These are phyloP conservation scores for Colletes gigas DNA, from an alignment of 1,140 invertebrate genomes.

Conservation along the genomic window DNA sequence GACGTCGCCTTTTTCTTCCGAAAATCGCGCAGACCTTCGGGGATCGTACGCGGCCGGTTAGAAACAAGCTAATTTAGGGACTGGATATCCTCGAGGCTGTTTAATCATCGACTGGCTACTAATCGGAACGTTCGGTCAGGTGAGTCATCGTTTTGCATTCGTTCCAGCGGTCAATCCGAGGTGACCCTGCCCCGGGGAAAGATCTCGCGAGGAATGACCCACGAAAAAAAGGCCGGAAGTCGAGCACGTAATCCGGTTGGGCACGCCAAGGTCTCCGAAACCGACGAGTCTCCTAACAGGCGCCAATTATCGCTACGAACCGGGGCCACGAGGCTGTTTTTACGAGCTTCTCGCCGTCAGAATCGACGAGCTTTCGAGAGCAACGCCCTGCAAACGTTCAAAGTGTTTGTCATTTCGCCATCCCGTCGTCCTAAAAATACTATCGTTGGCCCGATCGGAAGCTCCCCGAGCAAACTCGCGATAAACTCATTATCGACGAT, in stretches of 20 bases:
- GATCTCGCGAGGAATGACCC: constrained; percentile 44
- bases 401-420: background rate
- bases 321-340: background rate
- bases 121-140: background rate
- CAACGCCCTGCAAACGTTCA: constrained; percentile 1
- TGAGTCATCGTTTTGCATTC: constrained; percentile 28
- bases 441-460: constrained; percentile 6
- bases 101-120: constrained; percentile 15
- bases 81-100: constrained; percentile 38
- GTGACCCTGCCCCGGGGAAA: constrained; percentile 17
- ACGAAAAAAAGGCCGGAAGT: constrained; percentile 59
- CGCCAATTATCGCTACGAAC: constrained; percentile 44
- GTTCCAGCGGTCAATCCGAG: constrained; percentile 27
- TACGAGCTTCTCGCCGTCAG: background rate
- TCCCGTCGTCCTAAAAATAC: constrained; percentile 3
- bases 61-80: background rate
- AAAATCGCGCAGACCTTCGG: background rate
- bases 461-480: background rate
- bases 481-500: constrained; percentile 6
- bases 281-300: constrained; percentile 18
- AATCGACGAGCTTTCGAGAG: background rate
- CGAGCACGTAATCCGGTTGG: constrained; percentile 50
- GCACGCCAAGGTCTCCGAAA: constrained; percentile 55
- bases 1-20: no score
- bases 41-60: background rate